Evolutionary conservation across 2,888 invertebrate genomes (phyloP).

Genomic region (Amiota communis): DNA sequence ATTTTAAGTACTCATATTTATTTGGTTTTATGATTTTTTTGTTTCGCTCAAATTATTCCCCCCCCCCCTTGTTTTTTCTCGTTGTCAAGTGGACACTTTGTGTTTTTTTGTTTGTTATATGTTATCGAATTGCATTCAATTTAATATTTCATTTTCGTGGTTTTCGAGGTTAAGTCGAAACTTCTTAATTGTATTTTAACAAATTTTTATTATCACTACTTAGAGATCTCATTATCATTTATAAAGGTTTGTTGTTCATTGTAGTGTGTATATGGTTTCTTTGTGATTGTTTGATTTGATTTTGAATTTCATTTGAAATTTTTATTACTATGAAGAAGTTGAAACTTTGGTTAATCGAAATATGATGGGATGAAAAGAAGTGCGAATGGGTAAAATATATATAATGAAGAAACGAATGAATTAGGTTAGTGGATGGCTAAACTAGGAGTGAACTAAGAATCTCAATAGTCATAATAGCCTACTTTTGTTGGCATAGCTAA

Average conservation of each 20-base stretch:
- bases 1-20: constrained; percentile 5
- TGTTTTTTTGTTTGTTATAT: constrained; percentile 3
- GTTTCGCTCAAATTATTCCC: neutral
- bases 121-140: neutral
- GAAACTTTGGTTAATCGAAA: no score
- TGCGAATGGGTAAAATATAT: no score
- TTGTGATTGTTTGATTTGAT: neutral
- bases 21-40: constrained; percentile 15
- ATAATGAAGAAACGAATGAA: no score
- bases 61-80: neutral
- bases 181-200: constrained; percentile 10
- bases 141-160: neutral
- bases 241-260: neutral
- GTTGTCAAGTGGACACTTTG: constrained; percentile 23
- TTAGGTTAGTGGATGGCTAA: no score
- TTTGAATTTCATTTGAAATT: neutral
- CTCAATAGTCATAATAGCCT: no score
- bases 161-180: constrained; percentile 17
- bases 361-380: no score
- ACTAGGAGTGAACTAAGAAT: no score
- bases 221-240: constrained; percentile 18
- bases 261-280: neutral
- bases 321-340: neutral
- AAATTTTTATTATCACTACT: constrained; percentile 18
- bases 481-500: no score